Percentiles rank a stretch among this genome's conserved stretches.
Evolutionary conservation across 1,140 invertebrate species (phyloP).

Genomic region (Sinonovacula constricta): DNA sequence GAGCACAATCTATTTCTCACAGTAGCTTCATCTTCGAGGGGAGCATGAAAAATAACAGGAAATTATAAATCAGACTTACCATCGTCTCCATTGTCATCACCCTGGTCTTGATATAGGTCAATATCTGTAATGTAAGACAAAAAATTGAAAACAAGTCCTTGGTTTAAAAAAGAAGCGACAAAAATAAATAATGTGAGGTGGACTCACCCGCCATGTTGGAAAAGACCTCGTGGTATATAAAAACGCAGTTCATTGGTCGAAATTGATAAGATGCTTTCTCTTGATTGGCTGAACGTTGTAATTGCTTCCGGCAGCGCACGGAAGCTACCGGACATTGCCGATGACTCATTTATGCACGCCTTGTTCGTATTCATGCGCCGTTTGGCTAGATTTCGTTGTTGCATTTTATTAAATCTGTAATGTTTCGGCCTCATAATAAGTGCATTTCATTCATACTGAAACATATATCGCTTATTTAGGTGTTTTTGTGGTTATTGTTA

Average conservation of each 20-base stretch:
- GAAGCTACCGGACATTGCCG: slow-evolving; percentile 64
- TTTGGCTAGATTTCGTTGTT: too few species aligned
- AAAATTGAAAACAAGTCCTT: slow-evolving; percentile 60
- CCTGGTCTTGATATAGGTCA: slow-evolving; percentile 74
- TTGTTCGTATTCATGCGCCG: background rate
- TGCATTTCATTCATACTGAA: too few species aligned
- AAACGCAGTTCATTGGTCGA: slow-evolving; percentile 69
- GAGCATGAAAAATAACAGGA: slow-evolving; percentile 52
- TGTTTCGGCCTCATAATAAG: too few species aligned
- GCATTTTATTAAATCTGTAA: too few species aligned
- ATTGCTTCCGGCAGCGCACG: slow-evolving; percentile 56
- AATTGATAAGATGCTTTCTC: slow-evolving; percentile 53
- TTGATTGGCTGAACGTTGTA: slow-evolving; percentile 67
- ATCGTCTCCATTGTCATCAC: slow-evolving; percentile 72
- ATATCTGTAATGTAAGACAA: slow-evolving; percentile 75
- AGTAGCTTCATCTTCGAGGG: slow-evolving; percentile 57
- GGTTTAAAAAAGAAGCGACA: slow-evolving; percentile 70
- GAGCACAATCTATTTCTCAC: slow-evolving; percentile 62
- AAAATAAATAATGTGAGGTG: slow-evolving; percentile 75
- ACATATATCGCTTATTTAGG: too few species aligned
- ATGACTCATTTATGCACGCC: slow-evolving; percentile 60
- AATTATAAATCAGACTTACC: slow-evolving; percentile 70
- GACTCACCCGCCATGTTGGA: slow-evolving; percentile 79
- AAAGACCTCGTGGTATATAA: slow-evolving; percentile 75
- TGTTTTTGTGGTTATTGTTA: too few species aligned